These are phyloP conservation scores for Botia almorhae DNA, from an alignment of 2,797 vertebrate genomes.

Conservation along the genomic window DNA sequence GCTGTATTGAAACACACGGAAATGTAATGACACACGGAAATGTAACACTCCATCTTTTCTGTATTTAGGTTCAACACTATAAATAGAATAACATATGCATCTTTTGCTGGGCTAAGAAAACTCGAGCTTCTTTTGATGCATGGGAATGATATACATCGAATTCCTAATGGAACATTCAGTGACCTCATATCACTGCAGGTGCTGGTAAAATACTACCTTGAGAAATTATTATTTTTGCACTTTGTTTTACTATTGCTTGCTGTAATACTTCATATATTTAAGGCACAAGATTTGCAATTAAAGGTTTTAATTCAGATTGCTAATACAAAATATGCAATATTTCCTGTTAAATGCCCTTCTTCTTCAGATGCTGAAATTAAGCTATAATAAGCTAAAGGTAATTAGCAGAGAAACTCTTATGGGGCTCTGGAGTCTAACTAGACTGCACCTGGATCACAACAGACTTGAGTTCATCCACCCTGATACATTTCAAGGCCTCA, in stretches of 20 bases:
- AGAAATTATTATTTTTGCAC: not conserved
- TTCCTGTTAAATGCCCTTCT: constrained; percentile 12
- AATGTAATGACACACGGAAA: not conserved
- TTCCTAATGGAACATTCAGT: constrained; percentile 83
- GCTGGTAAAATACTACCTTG: constrained; percentile 24
- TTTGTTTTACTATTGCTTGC: not conserved
- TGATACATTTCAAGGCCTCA: constrained; percentile 86
- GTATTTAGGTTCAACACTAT: constrained; percentile 91
- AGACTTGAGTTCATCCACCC: constrained; percentile 88
- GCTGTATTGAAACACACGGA: too few relatives aligned
- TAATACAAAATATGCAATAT: not conserved
- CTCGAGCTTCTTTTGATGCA: constrained; percentile 92
- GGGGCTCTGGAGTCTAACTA: constrained; percentile 82
- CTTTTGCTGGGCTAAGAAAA: constrained; percentile 82
- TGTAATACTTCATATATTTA: not conserved
- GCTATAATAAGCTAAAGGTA: constrained; percentile 90
- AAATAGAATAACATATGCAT: constrained; percentile 77
- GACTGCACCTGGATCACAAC: constrained; percentile 93
- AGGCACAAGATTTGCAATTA: not conserved
- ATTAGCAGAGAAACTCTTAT: constrained; percentile 79
- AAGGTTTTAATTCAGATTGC: not conserved
- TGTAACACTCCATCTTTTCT: not conserved
- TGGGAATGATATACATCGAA: constrained; percentile 86
- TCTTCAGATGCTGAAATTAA: constrained; percentile 89
- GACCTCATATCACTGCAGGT: constrained; percentile 90